These are phyloP conservation scores for Chrysotoxum bicinctum DNA, from an alignment of 2,888 invertebrate species.

Conservation along the genomic window DNA sequence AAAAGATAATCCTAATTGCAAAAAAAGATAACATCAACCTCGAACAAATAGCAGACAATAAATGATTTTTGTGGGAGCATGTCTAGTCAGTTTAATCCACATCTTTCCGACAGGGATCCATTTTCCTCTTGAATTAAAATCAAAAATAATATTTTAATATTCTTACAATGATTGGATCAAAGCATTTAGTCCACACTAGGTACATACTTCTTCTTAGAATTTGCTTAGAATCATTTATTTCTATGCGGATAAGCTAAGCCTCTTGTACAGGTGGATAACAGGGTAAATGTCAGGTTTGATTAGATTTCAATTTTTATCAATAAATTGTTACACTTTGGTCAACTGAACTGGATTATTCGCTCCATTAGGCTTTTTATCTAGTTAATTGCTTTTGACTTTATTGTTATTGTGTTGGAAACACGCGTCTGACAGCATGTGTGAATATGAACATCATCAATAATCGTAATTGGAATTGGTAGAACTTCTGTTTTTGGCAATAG, in stretches of 20 bases:
- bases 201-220: background rate
- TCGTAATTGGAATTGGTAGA: background rate
- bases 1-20: background rate
- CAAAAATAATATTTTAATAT: background rate
- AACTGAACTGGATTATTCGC: conserved; percentile 3
- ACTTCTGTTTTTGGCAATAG: too few species aligned
- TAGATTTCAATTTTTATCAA: background rate
- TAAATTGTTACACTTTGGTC: conserved; percentile 13
- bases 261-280: background rate
- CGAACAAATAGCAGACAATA: background rate
- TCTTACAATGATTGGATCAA: background rate
- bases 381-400: background rate
- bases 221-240: background rate
- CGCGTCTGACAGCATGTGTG: background rate
- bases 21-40: background rate
- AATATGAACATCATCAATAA: background rate
- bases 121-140: background rate
- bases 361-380: background rate
- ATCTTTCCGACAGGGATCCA: background rate
- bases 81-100: background rate
- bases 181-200: background rate
- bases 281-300: background rate
- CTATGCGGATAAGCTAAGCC: background rate
- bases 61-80: background rate
- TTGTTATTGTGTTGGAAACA: too few species aligned